Conservation (phyloP, 2,797 vertebrate species). For the Rousettus madagascariensis region DNA sequence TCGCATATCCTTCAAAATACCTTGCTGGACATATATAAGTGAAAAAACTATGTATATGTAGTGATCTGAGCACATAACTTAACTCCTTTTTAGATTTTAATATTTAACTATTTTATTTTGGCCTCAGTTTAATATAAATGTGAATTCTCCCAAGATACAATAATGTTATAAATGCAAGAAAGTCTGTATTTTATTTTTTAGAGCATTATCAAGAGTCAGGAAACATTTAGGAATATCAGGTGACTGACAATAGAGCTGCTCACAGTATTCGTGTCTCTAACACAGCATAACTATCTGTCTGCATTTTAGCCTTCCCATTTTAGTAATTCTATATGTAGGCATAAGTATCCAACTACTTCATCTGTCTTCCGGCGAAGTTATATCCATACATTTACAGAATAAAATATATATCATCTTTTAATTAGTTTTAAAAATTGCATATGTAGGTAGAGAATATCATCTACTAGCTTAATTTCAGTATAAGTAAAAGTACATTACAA, state of each 20-base stretch:
- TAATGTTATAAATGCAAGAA: neutral
- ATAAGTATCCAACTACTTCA: neutral
- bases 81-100: neutral
- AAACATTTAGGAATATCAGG: neutral
- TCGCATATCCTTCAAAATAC: neutral
- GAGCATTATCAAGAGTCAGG: neutral
- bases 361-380: neutral
- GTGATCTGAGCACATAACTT: neutral
- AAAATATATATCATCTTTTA: neutral
- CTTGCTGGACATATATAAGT: neutral
- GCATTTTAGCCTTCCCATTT: neutral
- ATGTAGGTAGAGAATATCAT: neutral
- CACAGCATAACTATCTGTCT: neutral
- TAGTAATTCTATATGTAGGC: neutral
- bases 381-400: neutral
- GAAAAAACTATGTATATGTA: neutral
- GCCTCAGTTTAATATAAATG: neutral
- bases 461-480: slow-evolving; percentile 21
- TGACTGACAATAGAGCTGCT: neutral
- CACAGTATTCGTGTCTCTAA: neutral
- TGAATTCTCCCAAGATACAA: neutral
- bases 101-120: neutral
- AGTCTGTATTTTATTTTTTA: neutral
- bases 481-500: neutral
- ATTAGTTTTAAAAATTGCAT: neutral